Conservation (phyloP, 2,797 vertebrate genomes). For the Macropus fuliginosus region DNA sequence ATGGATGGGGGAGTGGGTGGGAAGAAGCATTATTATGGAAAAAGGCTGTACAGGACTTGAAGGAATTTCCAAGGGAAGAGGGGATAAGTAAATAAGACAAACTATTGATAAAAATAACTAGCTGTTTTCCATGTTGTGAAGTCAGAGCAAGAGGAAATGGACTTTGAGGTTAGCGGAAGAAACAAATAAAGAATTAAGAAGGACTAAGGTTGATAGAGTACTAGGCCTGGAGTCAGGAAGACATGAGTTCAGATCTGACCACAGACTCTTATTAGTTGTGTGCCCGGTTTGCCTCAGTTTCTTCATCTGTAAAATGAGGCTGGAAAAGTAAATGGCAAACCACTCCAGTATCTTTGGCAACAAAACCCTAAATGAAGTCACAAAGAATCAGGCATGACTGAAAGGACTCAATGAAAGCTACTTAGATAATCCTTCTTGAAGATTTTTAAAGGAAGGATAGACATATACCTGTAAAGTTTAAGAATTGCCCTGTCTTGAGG, state of each 20-base stretch:
- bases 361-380: neutral
- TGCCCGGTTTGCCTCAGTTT: neutral
- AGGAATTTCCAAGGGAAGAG: neutral
- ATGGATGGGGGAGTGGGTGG: constrained; percentile 47
- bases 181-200: neutral
- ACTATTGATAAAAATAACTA: neutral
- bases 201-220: neutral
- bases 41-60: constrained; percentile 50
- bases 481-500: neutral
- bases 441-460: neutral
- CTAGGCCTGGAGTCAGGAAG: neutral
- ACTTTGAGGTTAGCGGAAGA: neutral
- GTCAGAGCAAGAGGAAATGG: neutral
- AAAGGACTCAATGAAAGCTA: neutral
- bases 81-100: neutral
- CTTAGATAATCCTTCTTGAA: neutral
- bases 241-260: too few species aligned
- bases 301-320: neutral
- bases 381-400: neutral
- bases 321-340: neutral
- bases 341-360: neutral
- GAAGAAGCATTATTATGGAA: constrained; percentile 47
- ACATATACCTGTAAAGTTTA: neutral
- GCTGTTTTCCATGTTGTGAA: neutral
- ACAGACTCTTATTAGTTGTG: too few species aligned